Percentiles rank a stretch among this genome's conserved stretches.
Conservation (phyloP, 1,140 invertebrate species). For the Orchesella cincta region DNA sequence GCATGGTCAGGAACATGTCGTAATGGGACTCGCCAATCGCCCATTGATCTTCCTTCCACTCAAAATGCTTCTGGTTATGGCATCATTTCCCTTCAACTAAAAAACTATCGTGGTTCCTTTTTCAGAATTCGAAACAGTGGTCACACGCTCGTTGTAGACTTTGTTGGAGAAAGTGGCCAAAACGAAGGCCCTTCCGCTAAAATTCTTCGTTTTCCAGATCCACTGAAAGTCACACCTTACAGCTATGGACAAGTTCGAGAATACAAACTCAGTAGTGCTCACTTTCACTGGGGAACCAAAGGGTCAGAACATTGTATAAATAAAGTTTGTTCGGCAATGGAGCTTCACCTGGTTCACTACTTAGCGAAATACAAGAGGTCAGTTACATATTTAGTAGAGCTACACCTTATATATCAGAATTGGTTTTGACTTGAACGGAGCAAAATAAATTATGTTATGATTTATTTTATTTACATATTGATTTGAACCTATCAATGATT, state of each 20-base stretch:
- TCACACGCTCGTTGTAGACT: background rate
- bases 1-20: background rate
- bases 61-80: background rate
- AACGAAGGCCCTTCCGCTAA: background rate
- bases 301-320: conserved; percentile 5
- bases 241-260: too few relatives aligned
- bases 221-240: too few relatives aligned
- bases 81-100: background rate
- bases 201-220: background rate
- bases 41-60: conserved; percentile 1
- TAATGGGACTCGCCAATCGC: background rate
- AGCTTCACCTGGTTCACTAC: conserved; percentile 23
- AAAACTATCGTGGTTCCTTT: background rate
- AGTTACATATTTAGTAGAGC: too few relatives aligned
- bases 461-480: too few relatives aligned
- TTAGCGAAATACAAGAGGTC: background rate
- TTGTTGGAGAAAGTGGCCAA: too few relatives aligned
- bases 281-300: conserved; percentile 6
- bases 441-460: too few relatives aligned
- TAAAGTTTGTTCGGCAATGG: background rate
- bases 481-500: too few relatives aligned
- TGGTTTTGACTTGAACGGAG: too few relatives aligned
- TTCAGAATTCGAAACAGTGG: background rate
- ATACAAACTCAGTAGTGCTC: background rate
- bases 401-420: too few relatives aligned